phyloP scores from a whole-genome alignment of 1,140 invertebrate species.

The Phocides pigmalion region DNA sequence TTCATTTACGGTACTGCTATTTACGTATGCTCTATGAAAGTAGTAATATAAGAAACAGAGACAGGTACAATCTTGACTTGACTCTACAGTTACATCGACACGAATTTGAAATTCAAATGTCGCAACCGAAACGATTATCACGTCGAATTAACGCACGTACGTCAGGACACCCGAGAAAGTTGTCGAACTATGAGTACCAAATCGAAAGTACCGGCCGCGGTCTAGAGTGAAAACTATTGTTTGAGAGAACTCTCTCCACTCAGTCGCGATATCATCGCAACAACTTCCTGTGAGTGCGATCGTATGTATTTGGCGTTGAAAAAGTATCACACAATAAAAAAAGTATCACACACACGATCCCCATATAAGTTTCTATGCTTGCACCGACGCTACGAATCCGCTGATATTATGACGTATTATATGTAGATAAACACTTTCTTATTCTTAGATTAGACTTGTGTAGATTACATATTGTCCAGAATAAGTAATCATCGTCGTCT shows the following conservation, averaged over 20 bases:
- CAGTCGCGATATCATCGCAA: conserved; percentile 3
- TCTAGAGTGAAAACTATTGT: conserved; percentile 30
- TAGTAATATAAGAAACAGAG: too few relatives aligned
- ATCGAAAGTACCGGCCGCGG: conserved; percentile 7
- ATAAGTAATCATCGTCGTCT: too few relatives aligned
- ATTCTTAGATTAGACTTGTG: too few relatives aligned
- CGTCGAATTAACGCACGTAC: conserved; percentile 23
- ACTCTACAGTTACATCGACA: not conserved
- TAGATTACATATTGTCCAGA: too few relatives aligned
- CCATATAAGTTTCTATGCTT: too few relatives aligned
- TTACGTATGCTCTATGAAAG: too few relatives aligned
- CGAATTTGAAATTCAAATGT: conserved; percentile 11
- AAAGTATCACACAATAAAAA: not conserved
- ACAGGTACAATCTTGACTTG: not conserved
- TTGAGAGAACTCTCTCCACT: conserved; percentile 17
- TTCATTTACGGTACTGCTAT: too few relatives aligned
- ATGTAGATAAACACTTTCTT: too few relatives aligned
- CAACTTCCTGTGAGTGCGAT: conserved; percentile 11
- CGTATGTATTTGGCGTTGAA: not conserved
- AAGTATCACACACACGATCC: too few relatives aligned
- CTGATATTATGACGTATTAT: too few relatives aligned
- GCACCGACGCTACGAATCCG: too few relatives aligned
- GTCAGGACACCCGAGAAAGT: conserved; percentile 18
- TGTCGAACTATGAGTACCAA: conserved; percentile 15
- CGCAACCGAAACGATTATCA: conserved; percentile 8